Evolutionary conservation across 2,797 vertebrate species (phyloP).

Genomic region (Scyliorhinus canicula): DNA sequence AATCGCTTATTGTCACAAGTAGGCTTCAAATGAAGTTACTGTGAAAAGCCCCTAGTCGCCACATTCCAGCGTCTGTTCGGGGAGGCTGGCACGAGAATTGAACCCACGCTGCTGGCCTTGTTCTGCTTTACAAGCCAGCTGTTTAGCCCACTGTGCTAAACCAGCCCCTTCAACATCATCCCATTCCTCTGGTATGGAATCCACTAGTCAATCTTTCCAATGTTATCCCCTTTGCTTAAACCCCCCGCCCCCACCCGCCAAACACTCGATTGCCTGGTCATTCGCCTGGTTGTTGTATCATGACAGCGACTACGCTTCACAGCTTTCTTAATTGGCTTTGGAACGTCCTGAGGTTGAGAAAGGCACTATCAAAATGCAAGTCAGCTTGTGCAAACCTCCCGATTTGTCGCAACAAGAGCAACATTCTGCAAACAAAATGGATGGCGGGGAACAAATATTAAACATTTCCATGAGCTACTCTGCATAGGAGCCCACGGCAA

Average conservation of each 20-base stretch:
- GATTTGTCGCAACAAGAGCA: not conserved
- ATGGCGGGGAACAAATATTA: not conserved
- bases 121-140: too few relatives aligned
- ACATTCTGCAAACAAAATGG: not conserved
- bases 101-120: too few relatives aligned
- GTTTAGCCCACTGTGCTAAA: too few relatives aligned
- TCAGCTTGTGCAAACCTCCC: not conserved
- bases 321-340: not conserved
- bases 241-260: too few relatives aligned
- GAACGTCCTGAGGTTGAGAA: too few relatives aligned
- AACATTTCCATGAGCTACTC: slow-evolving; percentile 41
- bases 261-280: not conserved
- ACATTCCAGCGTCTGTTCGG: too few relatives aligned
- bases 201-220: not conserved
- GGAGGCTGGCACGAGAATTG: too few relatives aligned
- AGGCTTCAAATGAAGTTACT: too few relatives aligned
- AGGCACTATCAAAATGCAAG: not conserved
- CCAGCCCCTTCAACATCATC: not conserved
- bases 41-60: too few relatives aligned
- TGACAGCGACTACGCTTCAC: not conserved
- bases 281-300: not conserved
- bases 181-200: not conserved
- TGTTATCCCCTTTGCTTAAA: not conserved
- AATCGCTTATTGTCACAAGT: too few relatives aligned
- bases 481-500: not conserved